Percentiles rank a stretch among this genome's conserved stretches.
phyloP scores from a whole-genome alignment of 2,113 vertebrate species.

The Cynocephalus volans region DNA sequence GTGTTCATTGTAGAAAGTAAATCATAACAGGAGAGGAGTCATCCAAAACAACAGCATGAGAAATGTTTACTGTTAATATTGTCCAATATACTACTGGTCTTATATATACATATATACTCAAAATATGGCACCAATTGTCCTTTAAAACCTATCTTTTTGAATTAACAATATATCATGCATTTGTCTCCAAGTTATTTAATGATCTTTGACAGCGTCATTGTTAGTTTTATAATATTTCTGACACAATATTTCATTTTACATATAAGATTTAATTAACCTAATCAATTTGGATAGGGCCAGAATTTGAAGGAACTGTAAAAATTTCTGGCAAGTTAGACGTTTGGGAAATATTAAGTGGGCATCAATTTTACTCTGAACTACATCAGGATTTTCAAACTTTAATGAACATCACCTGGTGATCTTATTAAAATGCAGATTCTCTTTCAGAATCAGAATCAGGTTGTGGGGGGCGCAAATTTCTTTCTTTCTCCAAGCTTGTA shows the following conservation, averaged over 20 bases:
- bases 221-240: conserved; percentile 43
- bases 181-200: conserved; percentile 41
- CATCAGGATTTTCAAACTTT: neutral
- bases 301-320: conserved; percentile 55
- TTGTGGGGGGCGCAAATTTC: neutral
- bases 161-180: neutral
- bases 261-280: conserved; percentile 18
- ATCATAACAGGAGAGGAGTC: neutral
- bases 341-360: neutral
- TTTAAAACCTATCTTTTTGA: conserved; percentile 14
- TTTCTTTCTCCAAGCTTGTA: neutral
- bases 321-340: neutral
- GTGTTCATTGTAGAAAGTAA: neutral
- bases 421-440: neutral
- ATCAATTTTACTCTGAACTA: conserved; percentile 14
- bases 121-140: neutral
- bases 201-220: conserved; percentile 30
- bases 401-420: neutral
- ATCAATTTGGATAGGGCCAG: conserved; percentile 25
- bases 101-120: neutral
- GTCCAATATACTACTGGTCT: neutral
- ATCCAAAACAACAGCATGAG: neutral
- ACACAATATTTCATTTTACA: conserved; percentile 11
- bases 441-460: neutral
- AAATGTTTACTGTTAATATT: neutral